phyloP scores from a whole-genome alignment of 37 sponge, comb jelly and placozoan genomes.

The Chondrosia reniformis region DNA sequence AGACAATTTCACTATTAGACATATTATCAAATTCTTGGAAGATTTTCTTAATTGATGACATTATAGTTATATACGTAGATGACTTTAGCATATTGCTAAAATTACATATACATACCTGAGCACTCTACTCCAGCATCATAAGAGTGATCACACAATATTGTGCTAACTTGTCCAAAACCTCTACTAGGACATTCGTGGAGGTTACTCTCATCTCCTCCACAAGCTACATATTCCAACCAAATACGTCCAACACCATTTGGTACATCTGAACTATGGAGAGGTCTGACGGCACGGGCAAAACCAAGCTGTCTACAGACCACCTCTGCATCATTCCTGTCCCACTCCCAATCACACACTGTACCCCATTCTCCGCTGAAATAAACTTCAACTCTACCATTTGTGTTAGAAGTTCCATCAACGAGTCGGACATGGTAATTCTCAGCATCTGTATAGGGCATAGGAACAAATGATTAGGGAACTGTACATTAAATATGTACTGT shows the following conservation, averaged over 20 bases:
- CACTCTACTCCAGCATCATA: slow-evolving; percentile 32
- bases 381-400: slow-evolving; percentile 3
- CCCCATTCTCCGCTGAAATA: slow-evolving; percentile 16
- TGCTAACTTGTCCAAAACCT: slow-evolving; percentile 15
- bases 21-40: no score
- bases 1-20: no score
- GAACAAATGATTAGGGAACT: no score
- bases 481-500: no score
- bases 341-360: slow-evolving; percentile 9
- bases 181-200: slow-evolving; percentile 49
- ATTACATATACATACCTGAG: neutral
- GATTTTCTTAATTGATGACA: no score
- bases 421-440: neutral
- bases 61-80: no score
- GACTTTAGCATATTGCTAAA: neutral
- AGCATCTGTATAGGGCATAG: neutral
- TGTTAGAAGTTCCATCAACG: neutral
- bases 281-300: neutral
- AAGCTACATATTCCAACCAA: slow-evolving; percentile 52
- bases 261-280: neutral
- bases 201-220: slow-evolving; percentile 47
- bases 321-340: neutral
- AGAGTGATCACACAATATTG: neutral
- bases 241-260: slow-evolving; percentile 23
- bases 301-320: slow-evolving; percentile 15